These are phyloP conservation scores for Passer montanus DNA, from an alignment of 2,113 vertebrate genomes.

Conservation along the genomic window DNA sequence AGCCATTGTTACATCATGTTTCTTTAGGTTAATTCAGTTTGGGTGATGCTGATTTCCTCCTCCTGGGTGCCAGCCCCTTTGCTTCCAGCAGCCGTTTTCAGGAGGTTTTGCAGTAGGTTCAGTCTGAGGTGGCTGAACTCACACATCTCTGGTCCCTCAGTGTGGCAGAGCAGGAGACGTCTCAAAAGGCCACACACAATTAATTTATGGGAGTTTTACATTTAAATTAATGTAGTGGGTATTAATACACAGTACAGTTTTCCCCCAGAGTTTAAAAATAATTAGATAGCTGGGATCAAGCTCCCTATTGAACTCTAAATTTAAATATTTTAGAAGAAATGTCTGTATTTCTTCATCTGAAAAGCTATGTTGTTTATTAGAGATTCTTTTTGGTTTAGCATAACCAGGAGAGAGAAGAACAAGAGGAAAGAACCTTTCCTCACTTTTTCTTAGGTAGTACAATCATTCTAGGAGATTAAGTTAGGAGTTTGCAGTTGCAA, in stretches of 20 bases:
- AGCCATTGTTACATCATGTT: background rate
- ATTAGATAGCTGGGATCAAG: background rate
- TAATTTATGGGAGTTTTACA: background rate
- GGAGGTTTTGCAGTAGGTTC: background rate
- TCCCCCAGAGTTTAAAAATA: background rate
- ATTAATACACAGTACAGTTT: background rate
- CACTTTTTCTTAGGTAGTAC: background rate
- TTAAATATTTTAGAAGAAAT: background rate
- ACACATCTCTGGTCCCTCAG: accelerated
- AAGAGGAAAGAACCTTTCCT: background rate
- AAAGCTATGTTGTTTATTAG: background rate
- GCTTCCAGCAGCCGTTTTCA: background rate
- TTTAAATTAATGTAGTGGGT: background rate
- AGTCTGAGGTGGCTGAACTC: background rate
- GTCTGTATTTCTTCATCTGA: background rate
- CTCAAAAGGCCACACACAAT: background rate
- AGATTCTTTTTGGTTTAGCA: background rate
- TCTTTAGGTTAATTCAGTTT: background rate
- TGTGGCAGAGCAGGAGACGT: accelerated
- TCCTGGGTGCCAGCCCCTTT: background rate
- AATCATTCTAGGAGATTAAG: background rate
- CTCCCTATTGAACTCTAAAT: background rate
- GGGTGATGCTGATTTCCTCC: background rate
- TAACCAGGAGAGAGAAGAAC: background rate
- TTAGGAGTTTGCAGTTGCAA: background rate